A percentile compares a stretch with the other conserved stretches of the same genome.
Conservation (phyloP, 2,797 vertebrate species). For the Lateolabrax maculatus region DNA sequence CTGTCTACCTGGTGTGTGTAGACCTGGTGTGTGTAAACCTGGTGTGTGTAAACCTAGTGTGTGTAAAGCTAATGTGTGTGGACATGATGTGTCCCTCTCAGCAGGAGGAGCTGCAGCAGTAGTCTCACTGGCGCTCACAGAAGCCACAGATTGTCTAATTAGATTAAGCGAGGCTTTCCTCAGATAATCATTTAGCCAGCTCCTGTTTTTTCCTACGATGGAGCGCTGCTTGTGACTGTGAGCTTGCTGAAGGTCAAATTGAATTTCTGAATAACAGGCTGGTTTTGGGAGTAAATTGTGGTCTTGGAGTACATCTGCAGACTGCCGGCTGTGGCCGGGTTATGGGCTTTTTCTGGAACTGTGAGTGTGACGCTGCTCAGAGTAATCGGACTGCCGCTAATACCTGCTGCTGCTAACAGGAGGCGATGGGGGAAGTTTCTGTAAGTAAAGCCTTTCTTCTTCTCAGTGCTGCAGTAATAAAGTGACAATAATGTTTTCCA, state of each 20-base stretch:
- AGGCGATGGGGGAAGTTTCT: slow-evolving; percentile 79
- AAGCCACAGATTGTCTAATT: slow-evolving; percentile 90
- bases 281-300: slow-evolving; percentile 60
- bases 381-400: slow-evolving; percentile 67
- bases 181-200: slow-evolving; percentile 91
- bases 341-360: slow-evolving; percentile 71
- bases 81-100: slow-evolving; percentile 30
- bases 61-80: background rate
- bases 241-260: slow-evolving; percentile 87
- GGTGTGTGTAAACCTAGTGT: slow-evolving; percentile 8
- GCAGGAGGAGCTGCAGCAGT: slow-evolving; percentile 68
- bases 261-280: slow-evolving; percentile 55
- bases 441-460: slow-evolving; percentile 72
- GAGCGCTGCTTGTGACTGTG: slow-evolving; percentile 65
- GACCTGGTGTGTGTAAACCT: background rate
- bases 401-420: slow-evolving; percentile 77
- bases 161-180: slow-evolving; percentile 94
- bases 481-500: background rate
- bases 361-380: slow-evolving; percentile 59
- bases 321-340: slow-evolving; percentile 44
- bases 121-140: slow-evolving; percentile 69
- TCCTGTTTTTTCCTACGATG: slow-evolving; percentile 83
- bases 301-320: slow-evolving; percentile 41
- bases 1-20: background rate
- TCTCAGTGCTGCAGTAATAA: background rate